Evolutionary conservation across 1,140 invertebrate genomes (phyloP), one percentile per base, ranked within the genome.

Genomic region (Anagrus nilaparvatae): DNA sequence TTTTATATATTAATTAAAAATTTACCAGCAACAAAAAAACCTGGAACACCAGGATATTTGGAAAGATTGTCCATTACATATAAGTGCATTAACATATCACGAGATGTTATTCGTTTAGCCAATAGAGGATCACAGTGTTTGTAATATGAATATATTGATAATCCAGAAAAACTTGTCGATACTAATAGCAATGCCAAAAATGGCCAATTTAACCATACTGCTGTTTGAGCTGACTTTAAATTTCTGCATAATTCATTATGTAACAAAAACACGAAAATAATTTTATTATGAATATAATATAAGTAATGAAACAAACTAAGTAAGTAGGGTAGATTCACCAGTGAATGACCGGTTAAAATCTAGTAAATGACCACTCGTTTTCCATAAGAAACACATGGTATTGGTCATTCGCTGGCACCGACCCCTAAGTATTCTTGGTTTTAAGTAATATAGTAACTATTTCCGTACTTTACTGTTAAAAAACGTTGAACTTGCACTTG

Each of bases 401-500:
- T n/a, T n/a, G n/a, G n/a, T n/a, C n/a, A n/a, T n/a, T n/a, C n/a
- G n/a, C n/a, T n/a, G n/a, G n/a, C n/a, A n/a, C n/a, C n/a, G n/a
- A n/a, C n/a, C n/a, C n/a, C n/a, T n/a, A n/a, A n/a, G n/a, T n/a
- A n/a, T n/a, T n/a, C n/a, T n/a, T n/a, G n/a, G n/a, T n/a, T n/a
- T n/a, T n/a, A n/a, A n/a, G n/a, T n/a, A n/a, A n/a, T n/a, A n/a
- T n/a, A n/a, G n/a, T n/a, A n/a, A n/a, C n/a, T n/a, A n/a, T n/a
- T n/a, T n/a, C n/a, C n/a, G n/a, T n/a, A n/a, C n/a, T n/a, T n/a
- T n/a, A n/a, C n/a, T n/a, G 85, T 84, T n/a, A 92, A 60, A 13
- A 89, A 73, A 29, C 91, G 63, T 63, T 96, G 91, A 3, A 96
- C 80, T 73, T 93, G 83, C 0, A 78, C 72, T 65, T 91, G 87